A percentile compares a stretch with the other conserved stretches of the same genome.
These are phyloP conservation scores for Zophobas morio DNA, from an alignment of 1,140 invertebrate species.

Conservation along the genomic window DNA sequence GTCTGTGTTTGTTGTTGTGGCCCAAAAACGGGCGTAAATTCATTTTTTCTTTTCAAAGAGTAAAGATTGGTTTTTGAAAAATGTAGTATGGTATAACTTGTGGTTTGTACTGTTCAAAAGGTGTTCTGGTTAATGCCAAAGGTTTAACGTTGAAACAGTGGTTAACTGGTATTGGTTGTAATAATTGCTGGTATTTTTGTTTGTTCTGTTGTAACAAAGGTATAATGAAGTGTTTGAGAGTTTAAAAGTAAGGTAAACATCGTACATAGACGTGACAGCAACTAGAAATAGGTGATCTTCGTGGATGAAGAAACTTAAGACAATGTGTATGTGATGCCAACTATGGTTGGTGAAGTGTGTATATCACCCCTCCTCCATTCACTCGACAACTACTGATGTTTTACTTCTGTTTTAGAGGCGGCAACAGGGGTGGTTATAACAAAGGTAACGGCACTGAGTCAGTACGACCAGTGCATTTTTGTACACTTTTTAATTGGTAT, in stretches of 20 bases:
- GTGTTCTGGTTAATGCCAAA: neutral
- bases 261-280: conserved; percentile 41
- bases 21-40: neutral
- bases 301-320: conserved; percentile 31
- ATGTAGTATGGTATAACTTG: conserved; percentile 7
- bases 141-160: conserved; percentile 2
- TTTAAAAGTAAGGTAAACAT: conserved; percentile 39
- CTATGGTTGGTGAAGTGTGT: conserved; percentile 55
- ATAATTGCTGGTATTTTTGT: conserved; percentile 2
- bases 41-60: neutral
- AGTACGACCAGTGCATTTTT: conserved; percentile 62
- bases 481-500: conserved; percentile 59
- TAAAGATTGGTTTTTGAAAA: conserved; percentile 8
- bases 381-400: conserved; percentile 63
- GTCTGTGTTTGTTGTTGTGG: conserved; percentile 36
- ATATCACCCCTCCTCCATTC: conserved; percentile 54
- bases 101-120: neutral
- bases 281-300: conserved; percentile 41
- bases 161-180: neutral
- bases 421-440: conserved; percentile 66
- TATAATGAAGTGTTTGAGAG: conserved; percentile 26
- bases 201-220: conserved; percentile 16
- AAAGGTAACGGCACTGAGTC: conserved; percentile 66
- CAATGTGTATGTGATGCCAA: conserved; percentile 47
- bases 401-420: conserved; percentile 67